Evolutionary conservation across 1,140 invertebrate genomes (phyloP), one percentile per base, ranked within the genome.

Genomic region (Battus philenor): DNA sequence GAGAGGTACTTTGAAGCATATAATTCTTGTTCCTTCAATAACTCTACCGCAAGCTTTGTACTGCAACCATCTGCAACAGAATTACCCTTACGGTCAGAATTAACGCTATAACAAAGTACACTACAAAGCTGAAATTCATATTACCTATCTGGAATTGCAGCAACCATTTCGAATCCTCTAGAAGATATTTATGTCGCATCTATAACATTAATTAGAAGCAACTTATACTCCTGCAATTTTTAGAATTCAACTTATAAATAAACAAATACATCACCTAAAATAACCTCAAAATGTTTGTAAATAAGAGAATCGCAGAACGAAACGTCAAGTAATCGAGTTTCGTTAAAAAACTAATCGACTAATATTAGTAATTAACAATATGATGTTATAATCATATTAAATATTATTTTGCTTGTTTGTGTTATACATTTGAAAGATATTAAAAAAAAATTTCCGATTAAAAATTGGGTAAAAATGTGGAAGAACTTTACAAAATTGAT

Each of bases 1-100:
- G 7, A 95, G 71, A n/a, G 93, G 93, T 29, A 93, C 93, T 87
- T 94, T 94, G 65, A 94, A 94, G 16, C 92, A 89, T 54, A 94
- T 87, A 41, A 94, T 90, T 48, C 90, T 88, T 6, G 93, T 94
- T 1, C 90, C 90, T 18, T 87, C 79, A 44, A 94, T 89, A 2
- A 88, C 77, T 12, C 87, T 66, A 1, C 93, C 93, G 59, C 89
- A 88, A 2, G 91, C 75, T 57, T 81, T 88, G 68, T 93, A 94
- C 13, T 89, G 72, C 49, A 90, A 70, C 93, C 93, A 94, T 64
- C 93, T 94, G 74, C 16, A 86, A 86, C 68, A n/a, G n/a, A 50
- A 47, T 68, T n/a, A n/a, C n/a, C n/a, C n/a, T n/a, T n/a, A n/a
- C n/a, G n/a, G n/a, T n/a, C n/a, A n/a, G n/a, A n/a, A n/a, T n/a